Base-by-base conservation (phyloP, 2,888 invertebrate genomes). In the Orthosia incerta region DNA sequence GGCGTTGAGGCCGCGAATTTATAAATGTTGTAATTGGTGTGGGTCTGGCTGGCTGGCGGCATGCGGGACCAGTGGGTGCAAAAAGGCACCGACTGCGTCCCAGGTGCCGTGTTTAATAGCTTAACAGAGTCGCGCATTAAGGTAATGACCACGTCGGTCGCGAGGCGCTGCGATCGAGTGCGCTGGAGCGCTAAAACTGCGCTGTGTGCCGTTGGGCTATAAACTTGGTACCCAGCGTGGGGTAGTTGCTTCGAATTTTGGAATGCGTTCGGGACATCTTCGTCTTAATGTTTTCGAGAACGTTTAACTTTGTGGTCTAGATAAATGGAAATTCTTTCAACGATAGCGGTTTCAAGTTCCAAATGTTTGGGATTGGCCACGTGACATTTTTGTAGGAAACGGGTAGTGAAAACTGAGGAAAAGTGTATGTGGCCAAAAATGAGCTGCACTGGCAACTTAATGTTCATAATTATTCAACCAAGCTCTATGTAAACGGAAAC, bases 31-130 rank as follows among this genome's bases (percentile, higher is more conserved):
- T 94, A 94, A 94, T 94, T 94, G 92, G 89, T 89, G 86, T 89
- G 86, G 88, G 87, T 90, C 89, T 91, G 89, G 91, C 85, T 81
- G 80, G 76, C 85, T 81, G 80, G 76, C 76, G 91, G 94, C 89
- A 94, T 94, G 93, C 87, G 86, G 89, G 91, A 89, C 89, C 82
- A 88, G 87, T 87, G 76, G 77, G 88, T 85, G 85, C 88, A 93
- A 93, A 94, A 94, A 92, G 90, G 89, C 80, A 82, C 82, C 85
- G 84, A 80, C 84, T 68, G 74, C 79, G 87, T 86, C 87, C 88
- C 94, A 94, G 94, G 94, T 94, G 94, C 93, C 89, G 89, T 85
- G 86, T 83, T 88, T 94, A 94, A 94, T 94, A 90, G 92, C 92
- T 91, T 92, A 91, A 93, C 93, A 92, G 92, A 91, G 91, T 90